Evolutionary conservation across 2,888 invertebrate species (phyloP).

Genomic region (Oscheius sp.): DNA sequence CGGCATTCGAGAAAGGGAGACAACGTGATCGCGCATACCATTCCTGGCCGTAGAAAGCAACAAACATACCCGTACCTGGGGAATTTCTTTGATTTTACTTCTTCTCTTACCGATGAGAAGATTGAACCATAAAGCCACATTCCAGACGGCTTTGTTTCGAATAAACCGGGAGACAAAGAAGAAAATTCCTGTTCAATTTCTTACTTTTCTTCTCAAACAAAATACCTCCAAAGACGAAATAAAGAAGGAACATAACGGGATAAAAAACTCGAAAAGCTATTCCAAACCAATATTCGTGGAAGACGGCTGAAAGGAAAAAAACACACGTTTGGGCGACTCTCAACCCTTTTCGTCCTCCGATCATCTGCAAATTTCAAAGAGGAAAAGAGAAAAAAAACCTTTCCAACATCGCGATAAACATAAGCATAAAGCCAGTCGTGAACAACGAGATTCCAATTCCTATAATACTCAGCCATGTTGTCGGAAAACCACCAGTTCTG

Average conservation of each 20-base stretch:
- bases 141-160: constrained; percentile 75
- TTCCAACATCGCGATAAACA: constrained; percentile 77
- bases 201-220: background rate
- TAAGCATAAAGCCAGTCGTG: constrained; percentile 92
- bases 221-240: constrained; percentile 78
- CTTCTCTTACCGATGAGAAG: constrained; percentile 78
- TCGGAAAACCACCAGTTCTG: constrained; percentile 94
- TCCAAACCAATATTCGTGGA: constrained; percentile 86
- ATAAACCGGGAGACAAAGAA: constrained; percentile 73
- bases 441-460: constrained; percentile 92
- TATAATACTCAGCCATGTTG: constrained; percentile 83
- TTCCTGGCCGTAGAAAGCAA: constrained; percentile 75
- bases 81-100: background rate
- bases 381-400: background rate
- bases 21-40: constrained; percentile 78
- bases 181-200: constrained; percentile 65
- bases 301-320: constrained; percentile 83
- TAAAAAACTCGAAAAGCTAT: constrained; percentile 85
- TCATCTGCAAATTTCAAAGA: constrained; percentile 37
- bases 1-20: constrained; percentile 38
- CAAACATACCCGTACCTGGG: constrained; percentile 67
- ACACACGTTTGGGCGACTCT: constrained; percentile 77
- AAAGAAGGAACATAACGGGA: constrained; percentile 83
- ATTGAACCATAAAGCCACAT: constrained; percentile 85
- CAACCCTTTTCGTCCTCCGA: constrained; percentile 53